Evolutionary conservation across 2,113 vertebrate species (phyloP), one percentile per base, ranked within the genome.

Genomic region (Bucco capensis): DNA sequence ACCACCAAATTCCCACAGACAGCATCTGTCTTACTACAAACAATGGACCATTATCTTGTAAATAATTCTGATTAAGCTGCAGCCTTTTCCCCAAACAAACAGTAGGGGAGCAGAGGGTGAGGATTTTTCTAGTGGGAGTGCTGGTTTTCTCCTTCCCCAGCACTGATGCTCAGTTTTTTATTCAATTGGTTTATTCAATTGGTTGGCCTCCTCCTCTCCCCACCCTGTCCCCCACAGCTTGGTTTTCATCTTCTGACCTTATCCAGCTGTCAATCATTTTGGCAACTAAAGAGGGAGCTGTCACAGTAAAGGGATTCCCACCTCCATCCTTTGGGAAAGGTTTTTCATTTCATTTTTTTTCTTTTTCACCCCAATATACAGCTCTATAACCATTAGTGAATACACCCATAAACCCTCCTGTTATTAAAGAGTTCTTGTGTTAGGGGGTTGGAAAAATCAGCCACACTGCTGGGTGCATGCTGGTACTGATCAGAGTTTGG

Each of bases 21-120:
- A 96, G 97, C 98, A 98, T 98, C 98, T 98, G 98, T 97, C 97
- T 98, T 95, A 97, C 95, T 96, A 95, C 97, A 98, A 98, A 97
- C 97, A 97, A 97, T 97, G 97, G 97, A 97, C 97, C 96, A 97
- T 98, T 98, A 98, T 98, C 97, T 98, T 98, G 97, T 98, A 98
- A 98, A 98, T 98, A 98, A 98, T 98, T 98, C 97, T 98, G 97
- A 98, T 97, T 97, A 97, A 98, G 97, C 97, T 96, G 96, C 96
- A 96, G 97, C 95, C 92, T 96, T 96, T 96, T 96, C 96, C 94
- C 97, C 96, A 97, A 97, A 96, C 96, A 93, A 96, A 97, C 61
- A 76, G 96, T 95, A 87, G 90, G 92, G 91, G 94, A 93, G 85
- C 89, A 91, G 78, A 90, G 71, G 87, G 86, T 78, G 93, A 89